Evolutionary conservation across 2,888 invertebrate species (phyloP).

Genomic region (Brachyopa scutellaris): DNA sequence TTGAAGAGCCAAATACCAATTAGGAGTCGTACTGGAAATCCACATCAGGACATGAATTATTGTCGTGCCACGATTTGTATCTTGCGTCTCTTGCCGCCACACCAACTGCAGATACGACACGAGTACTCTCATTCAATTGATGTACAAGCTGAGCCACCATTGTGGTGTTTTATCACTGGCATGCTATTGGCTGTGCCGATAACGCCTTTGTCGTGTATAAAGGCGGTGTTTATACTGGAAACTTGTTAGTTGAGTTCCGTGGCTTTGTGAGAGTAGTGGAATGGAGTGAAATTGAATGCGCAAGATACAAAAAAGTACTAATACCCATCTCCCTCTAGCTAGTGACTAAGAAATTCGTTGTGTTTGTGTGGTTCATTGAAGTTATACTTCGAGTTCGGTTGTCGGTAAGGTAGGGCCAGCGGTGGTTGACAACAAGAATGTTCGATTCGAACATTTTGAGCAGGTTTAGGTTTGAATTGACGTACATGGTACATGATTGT

Average conservation of each 20-base stretch:
- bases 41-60: slow-evolving; percentile 71
- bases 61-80: slow-evolving; percentile 38
- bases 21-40: slow-evolving; percentile 67
- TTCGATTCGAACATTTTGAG: slow-evolving; percentile 24
- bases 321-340: slow-evolving; percentile 24
- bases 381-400: not conserved
- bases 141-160: slow-evolving; percentile 52
- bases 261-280: slow-evolving; percentile 2
- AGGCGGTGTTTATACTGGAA: slow-evolving; percentile 48
- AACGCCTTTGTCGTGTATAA: slow-evolving; percentile 13
- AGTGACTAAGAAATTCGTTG: not conserved
- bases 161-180: slow-evolving; percentile 36
- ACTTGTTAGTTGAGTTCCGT: slow-evolving; percentile 45
- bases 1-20: slow-evolving; percentile 70
- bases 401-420: slow-evolving; percentile 34
- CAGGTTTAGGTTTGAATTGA: not conserved
- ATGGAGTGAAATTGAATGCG: not conserved
- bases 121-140: slow-evolving; percentile 50
- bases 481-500: not conserved
- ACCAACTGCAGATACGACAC: slow-evolving; percentile 38
- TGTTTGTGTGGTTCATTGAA: not conserved
- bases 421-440: not conserved
- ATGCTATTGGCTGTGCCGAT: slow-evolving; percentile 48
- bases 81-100: slow-evolving; percentile 8
- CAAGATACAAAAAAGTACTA: slow-evolving; percentile 1